Evolutionary conservation across 1,140 invertebrate species (phyloP), one percentile per base, ranked within the genome.

Genomic region (Pteromalus puparum): DNA sequence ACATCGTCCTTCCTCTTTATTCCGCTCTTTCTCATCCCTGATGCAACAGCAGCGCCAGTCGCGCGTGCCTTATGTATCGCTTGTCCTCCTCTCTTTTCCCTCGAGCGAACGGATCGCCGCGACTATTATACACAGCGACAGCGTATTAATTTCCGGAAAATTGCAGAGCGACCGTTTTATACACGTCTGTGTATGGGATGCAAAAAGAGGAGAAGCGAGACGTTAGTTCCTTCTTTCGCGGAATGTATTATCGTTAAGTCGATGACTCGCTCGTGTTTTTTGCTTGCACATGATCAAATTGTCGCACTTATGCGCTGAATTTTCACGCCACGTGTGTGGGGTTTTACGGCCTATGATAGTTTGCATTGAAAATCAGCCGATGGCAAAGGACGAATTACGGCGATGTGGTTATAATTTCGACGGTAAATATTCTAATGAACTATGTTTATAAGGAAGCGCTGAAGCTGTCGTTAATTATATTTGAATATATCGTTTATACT

Each of bases 101-200:
- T 9, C 75, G 75, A 77, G 75, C 15, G 34, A 82, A 38, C 72
- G 2, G 46, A n/a, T n/a, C 46, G 67, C n/a, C n/a, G n/a, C n/a
- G n/a, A n/a, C n/a, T n/a, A n/a, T n/a, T n/a, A 34, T 34, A 34
- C 30, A 61, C 53, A n/a, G 53, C 28, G 82, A 78, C 75, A 83
- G 75, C 70, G 65, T 46, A 79, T 84, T 84, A 84, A 84, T 84
- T 84, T 79, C 77, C 77, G 77, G 83, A 79, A 84, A 84, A 80
- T 84, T 84, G 83, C 77, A 74, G 68, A 61, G 65, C 42, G 21
- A 21, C 30, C 72, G 67, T 28, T 24, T 28, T 53, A 46, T 76
- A 53, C n/a, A 46, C 10, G 26, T 13, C 5, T 76, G 21, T 10
- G n/a, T 34, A 21, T 12, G 38, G 21, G 21, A 74, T 74, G 38